Evolutionary conservation across 2,113 vertebrate species (phyloP).

Genomic region (Hiodon tergisus): DNA sequence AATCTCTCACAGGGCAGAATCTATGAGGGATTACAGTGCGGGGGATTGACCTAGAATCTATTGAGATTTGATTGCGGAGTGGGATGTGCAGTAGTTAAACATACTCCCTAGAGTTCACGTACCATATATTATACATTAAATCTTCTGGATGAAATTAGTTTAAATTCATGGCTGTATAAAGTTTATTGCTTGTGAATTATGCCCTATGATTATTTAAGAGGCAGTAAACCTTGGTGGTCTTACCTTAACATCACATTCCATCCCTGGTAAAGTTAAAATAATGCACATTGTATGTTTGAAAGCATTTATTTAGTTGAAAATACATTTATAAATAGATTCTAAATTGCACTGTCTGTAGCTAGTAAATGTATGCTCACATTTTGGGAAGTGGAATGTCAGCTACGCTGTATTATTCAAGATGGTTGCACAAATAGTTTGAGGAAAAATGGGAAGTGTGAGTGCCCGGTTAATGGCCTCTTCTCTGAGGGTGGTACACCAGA

Average conservation of each 20-base stretch:
- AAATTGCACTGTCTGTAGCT: background rate
- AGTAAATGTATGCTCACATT: background rate
- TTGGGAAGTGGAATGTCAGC: background rate
- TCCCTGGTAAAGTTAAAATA: background rate
- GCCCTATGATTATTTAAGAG: background rate
- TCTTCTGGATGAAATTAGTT: background rate
- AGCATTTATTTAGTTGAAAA: background rate
- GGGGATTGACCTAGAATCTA: conserved; percentile 45
- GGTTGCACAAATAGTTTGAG: background rate
- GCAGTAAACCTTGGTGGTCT: background rate
- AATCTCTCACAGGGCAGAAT: conserved; percentile 42
- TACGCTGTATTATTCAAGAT: background rate
- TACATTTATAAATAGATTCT: background rate
- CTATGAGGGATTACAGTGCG: conserved; percentile 37
- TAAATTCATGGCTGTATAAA: background rate
- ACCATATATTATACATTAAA: conserved; percentile 18
- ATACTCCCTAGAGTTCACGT: background rate
- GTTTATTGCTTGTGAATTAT: background rate
- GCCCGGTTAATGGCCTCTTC: background rate
- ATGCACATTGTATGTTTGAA: background rate
- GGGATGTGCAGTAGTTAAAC: conserved; percentile 14
- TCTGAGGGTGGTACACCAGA: background rate
- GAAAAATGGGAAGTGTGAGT: background rate
- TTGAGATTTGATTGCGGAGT: conserved; percentile 28
- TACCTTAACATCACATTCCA: background rate